Conservation (phyloP, 1,140 invertebrate species). For the Spodoptera litura region DNA sequence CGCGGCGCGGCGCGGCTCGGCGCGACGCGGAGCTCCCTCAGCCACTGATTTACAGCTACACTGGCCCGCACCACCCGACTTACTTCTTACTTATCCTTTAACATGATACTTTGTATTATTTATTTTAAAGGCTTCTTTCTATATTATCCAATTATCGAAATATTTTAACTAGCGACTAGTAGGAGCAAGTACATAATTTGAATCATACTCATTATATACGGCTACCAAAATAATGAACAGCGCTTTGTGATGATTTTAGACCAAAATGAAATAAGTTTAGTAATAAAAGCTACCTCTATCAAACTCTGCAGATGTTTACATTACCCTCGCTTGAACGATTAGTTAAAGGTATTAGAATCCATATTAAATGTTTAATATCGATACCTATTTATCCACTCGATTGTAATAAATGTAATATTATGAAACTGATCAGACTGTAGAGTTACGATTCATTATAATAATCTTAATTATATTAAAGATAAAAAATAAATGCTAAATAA, state of each 20-base stretch:
- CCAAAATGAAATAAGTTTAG: conserved; percentile 20
- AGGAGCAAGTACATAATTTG: too few species aligned
- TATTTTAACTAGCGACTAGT: not conserved
- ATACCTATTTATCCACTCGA: not conserved
- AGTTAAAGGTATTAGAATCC: conserved; percentile 36
- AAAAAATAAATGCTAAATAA: too few species aligned
- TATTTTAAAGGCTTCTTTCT: not conserved
- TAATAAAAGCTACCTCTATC: conserved; percentile 31
- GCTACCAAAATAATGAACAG: not conserved
- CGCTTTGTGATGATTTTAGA: not conserved
- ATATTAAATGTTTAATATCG: conserved; percentile 20
- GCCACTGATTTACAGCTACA: conserved; percentile 19
- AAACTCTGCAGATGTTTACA: conserved; percentile 34
- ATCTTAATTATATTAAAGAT: too few species aligned
- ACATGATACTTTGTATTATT: not conserved
- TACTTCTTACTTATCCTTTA: conserved; percentile 14
- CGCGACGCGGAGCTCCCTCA: not conserved
- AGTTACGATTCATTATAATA: too few species aligned
- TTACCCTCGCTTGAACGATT: conserved; percentile 29
- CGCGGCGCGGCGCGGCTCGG: conserved; percentile 36
- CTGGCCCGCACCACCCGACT: conserved; percentile 2
- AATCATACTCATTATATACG: too few species aligned
- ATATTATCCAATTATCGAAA: not conserved
- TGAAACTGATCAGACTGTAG: too few species aligned
- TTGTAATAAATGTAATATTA: too few species aligned